Percentiles rank a stretch among this genome's conserved stretches.
phyloP scores from a whole-genome alignment of 2,113 vertebrate species.

The Gila orcuttii region DNA sequence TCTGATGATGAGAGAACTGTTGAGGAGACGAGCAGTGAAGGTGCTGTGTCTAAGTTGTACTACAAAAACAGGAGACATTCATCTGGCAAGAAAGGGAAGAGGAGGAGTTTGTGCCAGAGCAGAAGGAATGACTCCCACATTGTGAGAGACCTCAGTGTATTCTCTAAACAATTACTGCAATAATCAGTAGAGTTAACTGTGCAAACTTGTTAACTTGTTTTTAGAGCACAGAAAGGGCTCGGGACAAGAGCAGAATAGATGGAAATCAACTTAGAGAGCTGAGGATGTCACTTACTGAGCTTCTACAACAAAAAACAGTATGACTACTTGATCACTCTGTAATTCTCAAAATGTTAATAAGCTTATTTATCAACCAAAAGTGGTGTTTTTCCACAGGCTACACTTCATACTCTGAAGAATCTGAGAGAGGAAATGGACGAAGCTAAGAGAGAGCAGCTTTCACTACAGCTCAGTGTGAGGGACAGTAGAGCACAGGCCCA shows the following conservation, averaged over 20 bases:
- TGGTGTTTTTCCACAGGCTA: slow-evolving; percentile 58
- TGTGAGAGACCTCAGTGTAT: slow-evolving; percentile 35
- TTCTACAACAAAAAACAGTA: slow-evolving; percentile 47
- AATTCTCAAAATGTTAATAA: background rate
- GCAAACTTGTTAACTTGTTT: no score
- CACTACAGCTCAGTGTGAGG: slow-evolving; percentile 49
- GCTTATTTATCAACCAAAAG: background rate
- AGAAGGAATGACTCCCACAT: background rate
- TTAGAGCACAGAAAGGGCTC: slow-evolving; percentile 20
- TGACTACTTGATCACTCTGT: background rate
- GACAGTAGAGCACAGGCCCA: slow-evolving; percentile 59
- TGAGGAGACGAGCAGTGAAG: slow-evolving; percentile 6
- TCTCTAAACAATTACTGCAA: background rate
- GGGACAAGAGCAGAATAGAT: slow-evolving; percentile 16
- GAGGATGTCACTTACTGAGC: slow-evolving; percentile 15
- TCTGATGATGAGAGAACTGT: slow-evolving; percentile 27
- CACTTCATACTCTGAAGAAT: slow-evolving; percentile 43
- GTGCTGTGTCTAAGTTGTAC: background rate
- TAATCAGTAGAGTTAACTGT: background rate
- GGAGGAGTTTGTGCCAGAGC: background rate
- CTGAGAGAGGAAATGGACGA: slow-evolving; percentile 55
- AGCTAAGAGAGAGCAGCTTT: slow-evolving; percentile 60
- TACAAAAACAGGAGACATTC: slow-evolving; percentile 11
- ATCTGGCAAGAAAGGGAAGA: slow-evolving; percentile 23
- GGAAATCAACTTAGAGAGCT: background rate